Base-by-base conservation (phyloP, 2,113 vertebrate species). In the Sceloporus undulatus region DNA sequence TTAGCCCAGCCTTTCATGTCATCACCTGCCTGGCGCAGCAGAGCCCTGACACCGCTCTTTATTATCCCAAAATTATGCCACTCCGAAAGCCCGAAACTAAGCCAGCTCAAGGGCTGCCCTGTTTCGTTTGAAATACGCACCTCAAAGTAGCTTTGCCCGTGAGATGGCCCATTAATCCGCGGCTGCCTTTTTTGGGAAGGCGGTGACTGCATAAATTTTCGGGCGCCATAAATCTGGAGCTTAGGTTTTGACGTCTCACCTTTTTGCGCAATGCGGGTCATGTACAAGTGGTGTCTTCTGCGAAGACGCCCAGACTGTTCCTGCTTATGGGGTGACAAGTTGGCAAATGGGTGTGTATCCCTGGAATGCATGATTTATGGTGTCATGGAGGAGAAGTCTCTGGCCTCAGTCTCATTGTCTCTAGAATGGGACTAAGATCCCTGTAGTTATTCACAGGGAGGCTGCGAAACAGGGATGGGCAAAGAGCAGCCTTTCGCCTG, bases 211-310 rank as follows among this genome's bases (percentile, higher is more conserved):
- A 5, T 34, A 86, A 71, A 83, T 87, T 86, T 42, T 3, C 10
- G 38, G 48, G 16, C 9, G 48, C 38, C 10, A 65, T 90, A 86
- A 86, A 87, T 87, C 48, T 73, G 62, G 85, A 38, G 89, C 79
- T 86, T 83, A 83, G 0, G n/a, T n/a, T 66, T 75, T 76, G 75
- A 18, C 82, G 5, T 77, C 78, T 88, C 86, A 87, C 85, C 85
- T 77, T 79, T 34, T 52, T 73, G 42, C 77, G 0, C 79, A 29
- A 5, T 0, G 1, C 1, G 74, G 84, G 73, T 89, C 85, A 82
- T 29, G 3, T 34, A 84, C 66, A 75, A 79, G 71, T 6, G 89
- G 48, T 66, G 0, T 65, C 48, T 90, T 54, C 71, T 68, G 13
- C 75, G 59, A 84, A 87, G 1, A 38, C 38, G 40, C 86, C 3